Conservation (phyloP, 37 sponge, comb jelly and placozoan genomes). For the Beroe forskalii region DNA sequence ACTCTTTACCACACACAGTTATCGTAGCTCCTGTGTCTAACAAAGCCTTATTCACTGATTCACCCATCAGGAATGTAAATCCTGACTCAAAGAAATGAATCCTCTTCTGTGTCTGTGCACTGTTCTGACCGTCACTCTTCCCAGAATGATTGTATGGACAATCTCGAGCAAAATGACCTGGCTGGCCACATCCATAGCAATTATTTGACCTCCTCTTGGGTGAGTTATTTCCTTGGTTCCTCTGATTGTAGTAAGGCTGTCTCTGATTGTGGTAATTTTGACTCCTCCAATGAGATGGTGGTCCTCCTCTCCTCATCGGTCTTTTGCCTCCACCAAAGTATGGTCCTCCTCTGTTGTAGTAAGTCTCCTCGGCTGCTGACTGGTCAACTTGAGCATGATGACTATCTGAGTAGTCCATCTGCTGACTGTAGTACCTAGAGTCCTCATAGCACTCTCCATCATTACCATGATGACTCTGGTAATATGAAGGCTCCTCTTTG, state of each 20-base stretch:
- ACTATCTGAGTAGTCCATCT: too few species aligned
- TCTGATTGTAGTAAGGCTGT: background rate
- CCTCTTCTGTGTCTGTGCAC: background rate
- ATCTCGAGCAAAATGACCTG: too few species aligned
- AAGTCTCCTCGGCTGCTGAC: too few species aligned
- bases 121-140: too few species aligned
- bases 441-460: background rate
- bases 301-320: too few species aligned
- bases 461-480: too few species aligned
- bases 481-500: background rate
- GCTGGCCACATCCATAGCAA: too few species aligned
- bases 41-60: background rate
- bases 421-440: background rate
- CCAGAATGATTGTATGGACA: too few species aligned
- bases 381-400: too few species aligned
- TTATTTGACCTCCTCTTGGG: too few species aligned
- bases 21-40: background rate
- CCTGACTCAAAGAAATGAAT: background rate
- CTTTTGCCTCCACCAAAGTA: background rate
- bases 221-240: background rate
- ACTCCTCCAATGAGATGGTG: too few species aligned
- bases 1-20: background rate
- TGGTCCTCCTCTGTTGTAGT: background rate
- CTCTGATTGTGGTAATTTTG: too few species aligned
- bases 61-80: background rate